Conservation (phyloP, 2,113 vertebrate genomes). For the Laticauda laticaudata region DNA sequence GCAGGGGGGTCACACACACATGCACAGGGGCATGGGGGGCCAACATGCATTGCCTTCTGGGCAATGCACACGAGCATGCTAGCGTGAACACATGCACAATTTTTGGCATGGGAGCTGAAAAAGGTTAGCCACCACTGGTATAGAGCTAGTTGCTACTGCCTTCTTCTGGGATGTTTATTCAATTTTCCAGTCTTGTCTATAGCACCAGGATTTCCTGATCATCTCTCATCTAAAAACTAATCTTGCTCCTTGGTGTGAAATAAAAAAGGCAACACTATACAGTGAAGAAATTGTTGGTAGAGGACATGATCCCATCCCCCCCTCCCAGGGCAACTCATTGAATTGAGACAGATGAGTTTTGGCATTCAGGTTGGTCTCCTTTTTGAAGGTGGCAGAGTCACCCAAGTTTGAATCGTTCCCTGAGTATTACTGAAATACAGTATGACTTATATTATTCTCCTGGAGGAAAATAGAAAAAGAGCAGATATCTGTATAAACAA, state of each 20-base stretch:
- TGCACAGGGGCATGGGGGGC: too few species aligned
- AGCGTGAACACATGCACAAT: too few species aligned
- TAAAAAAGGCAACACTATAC: neutral
- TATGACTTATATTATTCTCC: neutral
- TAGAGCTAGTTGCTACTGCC: neutral
- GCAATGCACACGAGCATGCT: too few species aligned
- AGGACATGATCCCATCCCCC: neutral
- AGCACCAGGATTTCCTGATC: neutral
- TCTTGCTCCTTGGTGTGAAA: neutral
- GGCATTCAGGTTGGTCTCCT: neutral
- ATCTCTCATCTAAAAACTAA: neutral
- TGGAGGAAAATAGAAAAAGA: neutral
- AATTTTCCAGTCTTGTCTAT: neutral
- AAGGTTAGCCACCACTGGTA: too few species aligned
- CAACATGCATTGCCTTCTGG: too few species aligned
- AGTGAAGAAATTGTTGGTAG: neutral
- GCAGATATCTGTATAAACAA: neutral
- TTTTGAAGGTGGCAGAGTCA: neutral
- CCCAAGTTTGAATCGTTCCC: neutral
- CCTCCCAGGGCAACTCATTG: neutral
- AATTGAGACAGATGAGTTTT: neutral
- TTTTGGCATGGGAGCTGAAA: too few species aligned
- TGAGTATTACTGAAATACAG: neutral
- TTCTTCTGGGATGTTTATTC: neutral
- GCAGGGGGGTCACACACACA: too few species aligned